Percentiles rank a stretch among this genome's conserved stretches.
Evolutionary conservation across 2,797 vertebrate species (phyloP).

Genomic region (Hydrolagus colliei): DNA sequence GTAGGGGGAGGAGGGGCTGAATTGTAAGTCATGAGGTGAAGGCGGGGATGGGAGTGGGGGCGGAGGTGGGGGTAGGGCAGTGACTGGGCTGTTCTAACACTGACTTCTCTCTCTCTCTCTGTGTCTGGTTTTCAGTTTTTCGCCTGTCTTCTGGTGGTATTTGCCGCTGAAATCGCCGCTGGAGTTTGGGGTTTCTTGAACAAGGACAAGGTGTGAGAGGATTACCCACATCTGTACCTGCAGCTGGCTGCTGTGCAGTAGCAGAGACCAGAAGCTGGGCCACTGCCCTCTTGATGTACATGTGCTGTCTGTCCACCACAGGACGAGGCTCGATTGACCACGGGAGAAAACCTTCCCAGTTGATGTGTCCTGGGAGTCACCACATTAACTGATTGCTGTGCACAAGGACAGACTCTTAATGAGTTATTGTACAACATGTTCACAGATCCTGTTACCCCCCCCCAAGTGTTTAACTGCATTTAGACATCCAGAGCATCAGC

Average conservation of each 20-base stretch:
- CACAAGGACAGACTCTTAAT: too few species aligned
- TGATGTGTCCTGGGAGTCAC: neutral
- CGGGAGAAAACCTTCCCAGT: neutral
- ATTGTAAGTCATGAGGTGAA: neutral
- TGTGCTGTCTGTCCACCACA: neutral
- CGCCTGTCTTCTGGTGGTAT: conserved; percentile 86
- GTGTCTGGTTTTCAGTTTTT: conserved; percentile 70
- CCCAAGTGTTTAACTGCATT: too few species aligned
- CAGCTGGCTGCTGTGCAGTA: too few species aligned
- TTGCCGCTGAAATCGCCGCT: conserved; percentile 84
- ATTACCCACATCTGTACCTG: too few species aligned
- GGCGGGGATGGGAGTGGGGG: neutral
- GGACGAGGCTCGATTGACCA: neutral
- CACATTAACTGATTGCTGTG: too few species aligned
- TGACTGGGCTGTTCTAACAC: neutral
- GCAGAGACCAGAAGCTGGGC: conserved; percentile 31
- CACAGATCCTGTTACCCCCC: too few species aligned
- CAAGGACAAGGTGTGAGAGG: conserved; percentile 65
- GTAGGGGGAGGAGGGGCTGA: neutral
- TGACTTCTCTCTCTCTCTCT: conserved; percentile 38
- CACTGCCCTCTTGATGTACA: neutral
- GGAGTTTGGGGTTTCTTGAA: conserved; percentile 91
- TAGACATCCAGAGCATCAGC: too few species aligned
- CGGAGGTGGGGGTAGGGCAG: neutral
- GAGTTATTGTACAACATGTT: too few species aligned